Percentiles rank a stretch among this genome's conserved stretches.
These are phyloP conservation scores for Apocrypta bakeri DNA, from an alignment of 1,140 invertebrate species.

Conservation along the genomic window DNA sequence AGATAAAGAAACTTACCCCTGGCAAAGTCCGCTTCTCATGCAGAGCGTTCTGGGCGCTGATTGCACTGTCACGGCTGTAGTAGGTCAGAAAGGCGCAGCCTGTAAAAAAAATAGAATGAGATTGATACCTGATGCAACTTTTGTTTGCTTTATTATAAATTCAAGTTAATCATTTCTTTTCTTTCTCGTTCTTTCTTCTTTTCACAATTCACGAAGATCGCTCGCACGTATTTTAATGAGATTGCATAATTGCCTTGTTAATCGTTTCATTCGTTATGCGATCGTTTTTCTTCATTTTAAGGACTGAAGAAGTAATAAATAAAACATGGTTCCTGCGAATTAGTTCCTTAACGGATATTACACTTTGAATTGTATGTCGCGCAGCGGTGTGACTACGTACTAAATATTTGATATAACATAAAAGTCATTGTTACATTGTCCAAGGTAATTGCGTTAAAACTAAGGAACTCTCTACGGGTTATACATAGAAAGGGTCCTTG, in stretches of 20 bases:
- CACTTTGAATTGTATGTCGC: too few species aligned
- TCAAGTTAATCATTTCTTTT: not conserved
- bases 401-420: too few species aligned
- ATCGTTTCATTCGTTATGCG: too few species aligned
- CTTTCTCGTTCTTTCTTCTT: not conserved
- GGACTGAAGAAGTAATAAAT: too few species aligned
- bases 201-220: not conserved
- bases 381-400: too few species aligned
- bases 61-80: slow-evolving; percentile 93
- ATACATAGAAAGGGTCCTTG: not conserved
- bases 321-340: too few species aligned
- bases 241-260: slow-evolving; percentile 1
- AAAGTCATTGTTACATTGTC: too few species aligned
- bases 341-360: too few species aligned
- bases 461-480: too few species aligned
- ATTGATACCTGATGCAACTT: not conserved
- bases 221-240: not conserved
- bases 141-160: not conserved
- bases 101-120: slow-evolving; percentile 76
- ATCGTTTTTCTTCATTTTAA: too few species aligned
- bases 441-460: too few species aligned
- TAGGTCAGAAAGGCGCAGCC: slow-evolving; percentile 98
- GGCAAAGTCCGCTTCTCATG: slow-evolving; percentile 98
- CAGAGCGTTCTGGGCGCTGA: slow-evolving; percentile 92
- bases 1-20: slow-evolving; percentile 86